Base-by-base conservation (phyloP, 2,888 invertebrate genomes). In the Melipona beecheii region DNA sequence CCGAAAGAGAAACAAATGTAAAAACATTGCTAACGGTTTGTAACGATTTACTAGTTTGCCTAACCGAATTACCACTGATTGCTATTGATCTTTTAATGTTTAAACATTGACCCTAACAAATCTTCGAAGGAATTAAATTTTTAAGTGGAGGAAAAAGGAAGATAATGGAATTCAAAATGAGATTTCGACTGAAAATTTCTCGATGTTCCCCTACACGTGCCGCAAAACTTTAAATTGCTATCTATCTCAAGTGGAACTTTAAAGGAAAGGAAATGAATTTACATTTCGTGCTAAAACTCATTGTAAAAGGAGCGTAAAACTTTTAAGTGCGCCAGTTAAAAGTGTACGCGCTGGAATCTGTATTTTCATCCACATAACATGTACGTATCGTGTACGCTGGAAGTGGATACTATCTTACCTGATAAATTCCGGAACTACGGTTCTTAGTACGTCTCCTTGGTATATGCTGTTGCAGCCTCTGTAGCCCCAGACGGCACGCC, bases 381-480 rank as follows among this genome's bases (percentile, higher is more conserved):
- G 77, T 66, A 70, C 64, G 77, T 66, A 75, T 62, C 60, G 75
- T 54, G 75, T 24, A 70, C 31, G 11, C 79, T 73, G 58, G 52
- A 83, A 76, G 64, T 64, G 49, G 75, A 27, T 74, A 62, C 73
- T 81, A 85, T 86, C 84, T 86, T 81, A 75, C 58, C 84, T 84
- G 84, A 86, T 87, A 86, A 86, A 84, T 87, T 85, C 76, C 60
- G 65, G 49, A 64, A 70, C 74, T 75, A 74, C 60, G 50, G 68
- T 76, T 81, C 83, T 83, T 81, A 77, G 71, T 69, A 66, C 50
- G 68, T 66, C 80, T 52, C 70, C 62, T 69, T 52, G 49, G 74
- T 66, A 21, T 68, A 50, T 31, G 69, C 75, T 65, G 82, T 66
- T 66, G 65, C 81, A 66, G 78, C 75, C 62, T 66, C 84, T 60